Percentiles rank a stretch among this genome's conserved stretches.
Evolutionary conservation across 2,888 invertebrate genomes (phyloP).

Genomic region (Rugalucina vietnamica): DNA sequence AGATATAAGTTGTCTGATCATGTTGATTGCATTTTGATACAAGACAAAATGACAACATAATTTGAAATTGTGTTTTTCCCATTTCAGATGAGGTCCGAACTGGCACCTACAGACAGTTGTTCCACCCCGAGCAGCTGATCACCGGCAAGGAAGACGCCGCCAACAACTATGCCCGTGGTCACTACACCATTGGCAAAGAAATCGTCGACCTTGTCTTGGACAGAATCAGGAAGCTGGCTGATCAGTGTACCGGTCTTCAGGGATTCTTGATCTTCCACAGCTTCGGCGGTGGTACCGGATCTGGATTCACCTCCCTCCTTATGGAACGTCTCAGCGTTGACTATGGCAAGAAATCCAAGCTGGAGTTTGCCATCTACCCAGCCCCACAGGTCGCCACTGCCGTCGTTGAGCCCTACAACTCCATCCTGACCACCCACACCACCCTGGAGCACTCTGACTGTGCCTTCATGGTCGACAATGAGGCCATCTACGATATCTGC

Average conservation of each 20-base stretch:
- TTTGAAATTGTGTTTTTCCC: too few species aligned
- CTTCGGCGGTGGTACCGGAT: too few species aligned
- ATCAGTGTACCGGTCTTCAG: slow-evolving; percentile 81
- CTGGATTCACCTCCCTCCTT: slow-evolving; percentile 94
- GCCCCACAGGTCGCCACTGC: slow-evolving; percentile 73
- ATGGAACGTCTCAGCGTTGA: slow-evolving; percentile 94
- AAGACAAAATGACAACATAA: too few species aligned
- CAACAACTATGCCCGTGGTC: slow-evolving; percentile 98
- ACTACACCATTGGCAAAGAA: slow-evolving; percentile 96
- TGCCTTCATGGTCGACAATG: slow-evolving; percentile 80
- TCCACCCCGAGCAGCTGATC: slow-evolving; percentile 98
- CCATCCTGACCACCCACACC: slow-evolving; percentile 80
- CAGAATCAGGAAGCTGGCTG: slow-evolving; percentile 87
- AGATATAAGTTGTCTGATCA: too few species aligned
- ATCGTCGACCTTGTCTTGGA: slow-evolving; percentile 90
- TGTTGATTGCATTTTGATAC: too few species aligned
- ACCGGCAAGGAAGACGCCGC: slow-evolving; percentile 99
- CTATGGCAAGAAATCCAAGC: slow-evolving; percentile 86
- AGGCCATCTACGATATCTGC: slow-evolving; percentile 89
- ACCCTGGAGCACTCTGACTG: slow-evolving; percentile 81
- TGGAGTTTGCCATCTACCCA: too few species aligned
- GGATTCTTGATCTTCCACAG: slow-evolving; percentile 82
- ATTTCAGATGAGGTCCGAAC: slow-evolving; percentile 84
- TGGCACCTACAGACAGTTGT: slow-evolving; percentile 92
- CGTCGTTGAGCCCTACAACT: slow-evolving; percentile 81